Evolutionary conservation across 1,140 invertebrate species (phyloP), one percentile per base, ranked within the genome.

Genomic region (Diorhabda carinulata): DNA sequence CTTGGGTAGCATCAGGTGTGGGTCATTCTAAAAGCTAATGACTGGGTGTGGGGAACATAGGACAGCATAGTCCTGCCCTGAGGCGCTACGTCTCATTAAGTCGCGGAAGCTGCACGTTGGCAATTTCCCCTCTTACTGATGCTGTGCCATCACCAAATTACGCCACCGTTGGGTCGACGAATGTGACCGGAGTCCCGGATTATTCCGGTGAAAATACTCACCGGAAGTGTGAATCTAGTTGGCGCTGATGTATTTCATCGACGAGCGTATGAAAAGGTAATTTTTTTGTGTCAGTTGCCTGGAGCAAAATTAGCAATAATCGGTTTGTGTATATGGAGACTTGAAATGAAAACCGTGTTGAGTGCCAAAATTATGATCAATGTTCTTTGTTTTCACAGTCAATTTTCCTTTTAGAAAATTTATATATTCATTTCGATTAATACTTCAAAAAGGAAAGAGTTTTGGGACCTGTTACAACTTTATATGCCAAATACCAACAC

Each of bases 21-120:
- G 66, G 60, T 67, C 57, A 66, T 25, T n/a, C 6, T 6, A 52
- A 52, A 52, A 52, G 47, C 47, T 58, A 65, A 8, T 5, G 59
- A n/a, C 10, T 25, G 65, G 56, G 57, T 59, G 52, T 65, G 64
- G 60, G 76, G 67, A 61, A 76, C 72, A 71, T 75, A 72, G 70
- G 71, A 69, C 66, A 61, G 68, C 56, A 61, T 4, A 52, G 47
- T 52, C 47, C 47, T 67, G 73, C 74, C 78, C 78, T 77, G 73
- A 79, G 77, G 78, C 76, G 77, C 76, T 79, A 74, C 73, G 73
- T 74, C 77, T 80, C 79, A 80, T 80, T 79, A 79, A 80, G 78
- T 80, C 76, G 75, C 79, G 79, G 79, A 80, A 80, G 77, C 79
- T 76, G 78, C 77, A 78, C 78, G 76, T 74, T 78, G 76, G 73